These are phyloP conservation scores for Philereme vetulata DNA, from an alignment of 2,888 invertebrate species.

Conservation along the genomic window DNA sequence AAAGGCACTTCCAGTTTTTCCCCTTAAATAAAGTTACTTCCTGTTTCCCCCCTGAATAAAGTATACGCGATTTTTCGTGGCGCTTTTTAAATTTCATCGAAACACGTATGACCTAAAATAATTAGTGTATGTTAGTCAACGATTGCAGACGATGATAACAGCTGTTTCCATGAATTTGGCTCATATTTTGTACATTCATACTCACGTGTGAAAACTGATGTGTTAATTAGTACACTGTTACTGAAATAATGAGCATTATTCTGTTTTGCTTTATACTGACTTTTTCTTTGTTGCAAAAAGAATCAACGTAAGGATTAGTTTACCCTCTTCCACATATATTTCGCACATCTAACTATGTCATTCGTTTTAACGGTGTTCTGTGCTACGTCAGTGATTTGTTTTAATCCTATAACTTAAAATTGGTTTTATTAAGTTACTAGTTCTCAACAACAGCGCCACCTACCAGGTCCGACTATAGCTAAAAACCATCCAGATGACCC, in stretches of 20 bases:
- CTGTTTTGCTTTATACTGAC: not conserved
- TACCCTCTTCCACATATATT: not conserved
- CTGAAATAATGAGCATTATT: constrained; percentile 9
- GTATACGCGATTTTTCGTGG: constrained; percentile 11
- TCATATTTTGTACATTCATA: constrained; percentile 41
- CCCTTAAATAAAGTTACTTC: constrained; percentile 12
- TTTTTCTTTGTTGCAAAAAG: constrained; percentile 8
- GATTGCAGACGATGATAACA: constrained; percentile 68
- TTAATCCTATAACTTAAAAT: too few relatives aligned
- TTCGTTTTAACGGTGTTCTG: too few relatives aligned
- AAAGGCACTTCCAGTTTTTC: constrained; percentile 24
- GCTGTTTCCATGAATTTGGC: constrained; percentile 58
- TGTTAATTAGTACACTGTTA: constrained; percentile 25
- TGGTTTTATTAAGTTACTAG: too few relatives aligned
- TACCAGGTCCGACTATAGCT: too few relatives aligned
- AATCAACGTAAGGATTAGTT: not conserved
- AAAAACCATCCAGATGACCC: too few relatives aligned
- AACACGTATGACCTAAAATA: constrained; percentile 46
- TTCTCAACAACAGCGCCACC: too few relatives aligned
- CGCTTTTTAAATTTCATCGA: constrained; percentile 29
- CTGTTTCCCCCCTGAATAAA: constrained; percentile 16
- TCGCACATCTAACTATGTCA: too few relatives aligned
- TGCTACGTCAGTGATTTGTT: too few relatives aligned
- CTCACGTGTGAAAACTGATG: constrained; percentile 25
- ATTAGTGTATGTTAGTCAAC: constrained; percentile 49